phyloP scores from a whole-genome alignment of 2,113 vertebrate species.

The Gnathonemus longibarbis region DNA sequence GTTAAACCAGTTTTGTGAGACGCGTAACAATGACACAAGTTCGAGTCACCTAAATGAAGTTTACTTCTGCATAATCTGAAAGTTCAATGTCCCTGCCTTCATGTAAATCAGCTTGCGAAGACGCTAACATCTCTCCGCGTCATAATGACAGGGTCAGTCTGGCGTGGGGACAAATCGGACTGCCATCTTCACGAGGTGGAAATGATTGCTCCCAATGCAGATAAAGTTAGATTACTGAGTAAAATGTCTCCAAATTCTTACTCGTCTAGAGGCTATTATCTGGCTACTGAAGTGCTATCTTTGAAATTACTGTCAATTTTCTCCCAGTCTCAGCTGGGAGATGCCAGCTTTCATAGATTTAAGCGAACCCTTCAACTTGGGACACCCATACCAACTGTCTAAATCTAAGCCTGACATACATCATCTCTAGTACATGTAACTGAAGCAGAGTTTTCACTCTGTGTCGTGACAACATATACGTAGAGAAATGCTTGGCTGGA shows the following conservation, averaged over 20 bases:
- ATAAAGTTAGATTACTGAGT: not conserved
- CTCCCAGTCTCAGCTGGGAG: not conserved
- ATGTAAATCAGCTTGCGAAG: not conserved
- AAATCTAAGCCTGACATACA: not conserved
- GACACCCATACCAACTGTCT: not conserved
- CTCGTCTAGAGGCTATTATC: not conserved
- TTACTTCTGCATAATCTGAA: not conserved
- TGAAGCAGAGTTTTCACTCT: not conserved
- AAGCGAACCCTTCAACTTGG: not conserved
- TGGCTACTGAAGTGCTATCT: not conserved
- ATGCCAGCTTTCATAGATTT: not conserved
- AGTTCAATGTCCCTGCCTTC: not conserved
- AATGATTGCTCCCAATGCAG: not conserved
- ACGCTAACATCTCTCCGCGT: not conserved
- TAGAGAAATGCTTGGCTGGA: not conserved
- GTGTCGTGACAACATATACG: not conserved
- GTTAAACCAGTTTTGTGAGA: not conserved
- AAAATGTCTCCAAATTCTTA: not conserved
- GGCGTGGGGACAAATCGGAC: not conserved
- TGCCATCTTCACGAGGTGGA: not conserved
- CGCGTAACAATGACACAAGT: not conserved
- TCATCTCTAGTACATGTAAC: not conserved
- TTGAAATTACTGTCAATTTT: not conserved
- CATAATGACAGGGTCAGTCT: not conserved
- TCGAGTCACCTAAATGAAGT: not conserved